These are phyloP conservation scores for Aurelia coerulea DNA, from an alignment of 30 jellyfish, hydroid and myxozoan species.

Conservation along the genomic window DNA sequence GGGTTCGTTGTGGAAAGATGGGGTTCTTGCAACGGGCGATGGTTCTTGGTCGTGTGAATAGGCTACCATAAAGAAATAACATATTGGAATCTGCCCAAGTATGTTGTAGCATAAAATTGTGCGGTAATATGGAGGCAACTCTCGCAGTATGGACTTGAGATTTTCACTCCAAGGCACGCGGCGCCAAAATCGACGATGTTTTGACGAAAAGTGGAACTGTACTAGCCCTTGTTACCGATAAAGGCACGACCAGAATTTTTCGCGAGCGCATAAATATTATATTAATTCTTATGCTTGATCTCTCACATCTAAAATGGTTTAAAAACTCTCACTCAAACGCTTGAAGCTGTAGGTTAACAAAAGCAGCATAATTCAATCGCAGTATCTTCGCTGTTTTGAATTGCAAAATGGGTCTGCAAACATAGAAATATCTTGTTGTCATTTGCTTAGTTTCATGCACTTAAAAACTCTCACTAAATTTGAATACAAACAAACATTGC, in stretches of 20 bases:
- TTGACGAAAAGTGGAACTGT: background rate
- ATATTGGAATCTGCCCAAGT: conserved; percentile 9
- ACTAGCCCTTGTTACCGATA: too few species aligned
- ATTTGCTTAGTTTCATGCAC: too few species aligned
- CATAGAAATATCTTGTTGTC: too few species aligned
- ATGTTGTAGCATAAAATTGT: background rate
- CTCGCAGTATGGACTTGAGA: conserved; percentile 53
- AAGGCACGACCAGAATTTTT: too few species aligned
- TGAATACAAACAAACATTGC: background rate
- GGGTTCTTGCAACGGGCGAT: conserved; percentile 1
- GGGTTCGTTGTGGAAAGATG: background rate
- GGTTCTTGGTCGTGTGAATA: background rate
- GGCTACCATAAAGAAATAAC: conserved; percentile 6
- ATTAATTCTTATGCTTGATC: too few species aligned
- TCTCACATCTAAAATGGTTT: background rate
- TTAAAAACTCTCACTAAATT: conserved; percentile 37
- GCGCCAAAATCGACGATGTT: background rate
- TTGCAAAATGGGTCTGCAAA: too few species aligned
- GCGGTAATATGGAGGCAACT: conserved; percentile 60
- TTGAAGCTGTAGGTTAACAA: too few species aligned
- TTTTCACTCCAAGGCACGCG: background rate
- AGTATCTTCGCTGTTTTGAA: too few species aligned
- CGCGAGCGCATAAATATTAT: too few species aligned
- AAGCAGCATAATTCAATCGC: too few species aligned
- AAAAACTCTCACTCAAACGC: background rate